Percentiles rank a stretch among this genome's conserved stretches.
These are phyloP conservation scores for Amphiprion ocellaris DNA, from an alignment of 2,113 vertebrate genomes.

Conservation along the genomic window DNA sequence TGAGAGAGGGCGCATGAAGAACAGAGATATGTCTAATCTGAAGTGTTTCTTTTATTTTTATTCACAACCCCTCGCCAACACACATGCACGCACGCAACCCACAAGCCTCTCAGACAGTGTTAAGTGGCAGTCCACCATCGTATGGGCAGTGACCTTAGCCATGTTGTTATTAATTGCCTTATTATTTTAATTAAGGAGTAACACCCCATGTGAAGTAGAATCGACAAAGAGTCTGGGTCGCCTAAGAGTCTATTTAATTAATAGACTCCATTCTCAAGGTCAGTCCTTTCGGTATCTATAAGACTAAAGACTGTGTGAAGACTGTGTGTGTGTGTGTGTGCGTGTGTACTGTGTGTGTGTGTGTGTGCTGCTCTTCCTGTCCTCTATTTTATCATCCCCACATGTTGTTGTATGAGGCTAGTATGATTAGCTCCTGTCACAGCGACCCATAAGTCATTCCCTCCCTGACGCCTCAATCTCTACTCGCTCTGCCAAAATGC, in stretches of 20 bases:
- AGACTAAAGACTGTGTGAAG: constrained; percentile 11
- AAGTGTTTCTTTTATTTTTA: constrained; percentile 25
- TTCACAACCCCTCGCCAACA: constrained; percentile 19
- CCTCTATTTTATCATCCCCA: constrained; percentile 65
- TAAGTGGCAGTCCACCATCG: constrained; percentile 60
- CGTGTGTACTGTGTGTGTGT: constrained; percentile 22
- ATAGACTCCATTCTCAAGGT: constrained; percentile 81
- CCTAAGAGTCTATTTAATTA: constrained; percentile 77
- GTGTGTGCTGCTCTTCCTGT: constrained; percentile 1
- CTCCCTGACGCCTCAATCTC: constrained; percentile 71
- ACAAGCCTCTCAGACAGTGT: constrained; percentile 21
- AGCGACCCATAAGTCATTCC: constrained; percentile 68
- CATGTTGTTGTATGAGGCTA: constrained; percentile 76
- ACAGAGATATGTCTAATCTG: constrained; percentile 50
- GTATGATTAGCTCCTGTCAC: constrained; percentile 79
- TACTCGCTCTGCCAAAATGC: constrained; percentile 60
- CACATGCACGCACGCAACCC: constrained; percentile 1
- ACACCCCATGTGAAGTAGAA: constrained; percentile 73
- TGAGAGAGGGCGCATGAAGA: constrained; percentile 16
- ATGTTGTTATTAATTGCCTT: constrained; percentile 84
- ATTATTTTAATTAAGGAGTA: constrained; percentile 83
- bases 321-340: constrained; percentile 1
- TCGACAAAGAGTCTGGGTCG: constrained; percentile 49
- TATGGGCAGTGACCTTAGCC: constrained; percentile 77
- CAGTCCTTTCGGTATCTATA: constrained; percentile 57